These are phyloP conservation scores for Pseudochirops corinnae DNA, from an alignment of 2,797 vertebrate genomes.

Conservation along the genomic window DNA sequence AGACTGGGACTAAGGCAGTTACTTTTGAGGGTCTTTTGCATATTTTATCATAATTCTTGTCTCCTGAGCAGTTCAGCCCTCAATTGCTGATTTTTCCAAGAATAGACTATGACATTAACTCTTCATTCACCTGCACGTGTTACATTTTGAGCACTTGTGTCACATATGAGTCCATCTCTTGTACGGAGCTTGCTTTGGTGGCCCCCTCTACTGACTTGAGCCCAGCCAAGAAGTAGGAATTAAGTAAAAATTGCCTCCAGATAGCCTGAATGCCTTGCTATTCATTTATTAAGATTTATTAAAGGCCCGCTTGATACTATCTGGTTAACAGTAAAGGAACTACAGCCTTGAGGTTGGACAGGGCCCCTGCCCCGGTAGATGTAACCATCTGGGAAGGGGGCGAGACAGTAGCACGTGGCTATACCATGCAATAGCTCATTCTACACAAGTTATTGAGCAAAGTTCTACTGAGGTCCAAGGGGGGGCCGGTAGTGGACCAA, in stretches of 20 bases:
- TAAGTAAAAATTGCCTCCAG: neutral
- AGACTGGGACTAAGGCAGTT: neutral
- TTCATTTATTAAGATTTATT: neutral
- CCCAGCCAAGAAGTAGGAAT: neutral
- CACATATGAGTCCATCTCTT: neutral
- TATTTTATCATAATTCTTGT: constrained; percentile 55
- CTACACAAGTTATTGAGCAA: neutral
- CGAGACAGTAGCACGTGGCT: neutral
- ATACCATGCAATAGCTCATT: neutral
- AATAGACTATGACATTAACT: neutral
- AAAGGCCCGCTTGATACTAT: neutral
- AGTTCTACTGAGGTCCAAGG: neutral
- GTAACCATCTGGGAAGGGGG: neutral
- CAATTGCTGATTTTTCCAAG: constrained; percentile 23
- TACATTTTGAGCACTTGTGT: neutral
- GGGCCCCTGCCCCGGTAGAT: neutral
- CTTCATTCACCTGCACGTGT: neutral
- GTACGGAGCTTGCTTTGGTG: neutral
- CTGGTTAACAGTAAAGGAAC: neutral
- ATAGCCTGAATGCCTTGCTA: neutral
- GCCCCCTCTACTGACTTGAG: neutral
- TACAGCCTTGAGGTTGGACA: neutral
- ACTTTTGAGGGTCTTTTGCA: constrained; percentile 6
- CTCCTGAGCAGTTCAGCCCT: constrained; percentile 13
- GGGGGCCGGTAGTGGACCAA: neutral